Evolutionary conservation across 2,888 invertebrate genomes (phyloP).

Genomic region (Eutolmus rufibarbis): DNA sequence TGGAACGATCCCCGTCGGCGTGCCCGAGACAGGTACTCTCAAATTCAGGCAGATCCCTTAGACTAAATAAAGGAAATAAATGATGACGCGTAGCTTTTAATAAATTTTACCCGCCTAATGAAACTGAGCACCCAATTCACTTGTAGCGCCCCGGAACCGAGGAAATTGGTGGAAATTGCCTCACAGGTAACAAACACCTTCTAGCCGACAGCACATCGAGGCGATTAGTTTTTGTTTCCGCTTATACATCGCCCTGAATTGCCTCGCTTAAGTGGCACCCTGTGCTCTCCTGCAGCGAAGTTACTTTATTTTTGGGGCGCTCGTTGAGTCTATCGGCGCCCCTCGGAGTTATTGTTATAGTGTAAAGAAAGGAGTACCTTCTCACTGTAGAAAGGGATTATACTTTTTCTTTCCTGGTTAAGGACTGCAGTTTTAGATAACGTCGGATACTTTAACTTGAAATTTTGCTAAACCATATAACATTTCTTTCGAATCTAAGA

Average conservation of each 20-base stretch:
- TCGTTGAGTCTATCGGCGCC: not conserved
- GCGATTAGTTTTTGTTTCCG: not conserved
- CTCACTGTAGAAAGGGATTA: not conserved
- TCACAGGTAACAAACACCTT: not conserved
- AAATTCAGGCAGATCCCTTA: not conserved
- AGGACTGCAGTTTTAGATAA: not conserved
- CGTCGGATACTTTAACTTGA: too few relatives aligned
- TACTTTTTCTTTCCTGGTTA: not conserved
- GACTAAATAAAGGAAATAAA: slow-evolving; percentile 1
- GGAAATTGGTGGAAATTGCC: not conserved
- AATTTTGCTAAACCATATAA: too few relatives aligned
- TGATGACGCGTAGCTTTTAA: slow-evolving; percentile 22
- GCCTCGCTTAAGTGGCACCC: not conserved
- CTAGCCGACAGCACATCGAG: not conserved
- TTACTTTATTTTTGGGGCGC: not conserved
- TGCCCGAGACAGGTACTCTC: not conserved
- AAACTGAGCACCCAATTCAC: not conserved
- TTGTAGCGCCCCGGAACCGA: not conserved
- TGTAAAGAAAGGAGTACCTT: not conserved
- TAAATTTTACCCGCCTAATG: not conserved
- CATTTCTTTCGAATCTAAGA: too few relatives aligned
- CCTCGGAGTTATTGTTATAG: not conserved
- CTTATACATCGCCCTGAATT: not conserved
- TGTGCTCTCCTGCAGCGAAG: not conserved
- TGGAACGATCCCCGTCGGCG: not conserved